Conservation (phyloP, 2,888 invertebrate genomes). For the Rhaphigaster nebulosa region DNA sequence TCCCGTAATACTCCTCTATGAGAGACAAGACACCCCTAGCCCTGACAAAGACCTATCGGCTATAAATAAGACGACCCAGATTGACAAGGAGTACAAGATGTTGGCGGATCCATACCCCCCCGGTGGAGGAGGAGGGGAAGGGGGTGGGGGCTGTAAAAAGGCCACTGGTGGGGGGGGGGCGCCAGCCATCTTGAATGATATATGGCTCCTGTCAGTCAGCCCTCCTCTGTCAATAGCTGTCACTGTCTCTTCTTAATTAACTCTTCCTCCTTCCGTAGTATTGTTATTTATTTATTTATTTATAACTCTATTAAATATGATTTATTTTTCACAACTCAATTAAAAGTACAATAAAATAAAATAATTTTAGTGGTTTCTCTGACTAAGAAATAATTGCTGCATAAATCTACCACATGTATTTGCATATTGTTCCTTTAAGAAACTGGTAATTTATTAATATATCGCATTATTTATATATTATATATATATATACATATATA, state of each 20-base stretch:
- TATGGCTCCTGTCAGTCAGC: constrained; percentile 64
- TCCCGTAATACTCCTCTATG: neutral
- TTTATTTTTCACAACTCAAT: neutral
- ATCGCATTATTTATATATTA: too few relatives aligned
- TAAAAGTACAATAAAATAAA: too few relatives aligned
- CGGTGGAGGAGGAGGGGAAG: neutral
- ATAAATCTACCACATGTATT: too few relatives aligned
- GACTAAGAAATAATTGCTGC: too few relatives aligned
- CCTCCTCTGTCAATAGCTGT: constrained; percentile 61
- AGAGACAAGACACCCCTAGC: neutral
- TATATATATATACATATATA: too few relatives aligned
- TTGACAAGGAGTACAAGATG: constrained; percentile 46
- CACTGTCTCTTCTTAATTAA: constrained; percentile 52
- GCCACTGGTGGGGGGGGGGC: constrained; percentile 64
- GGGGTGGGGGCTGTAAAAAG: constrained; percentile 61
- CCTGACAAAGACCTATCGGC: constrained; percentile 29
- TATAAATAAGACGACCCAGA: constrained; percentile 50
- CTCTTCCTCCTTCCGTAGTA: neutral
- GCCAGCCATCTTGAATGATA: constrained; percentile 66
- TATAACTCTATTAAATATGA: neutral
- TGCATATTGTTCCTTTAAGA: too few relatives aligned
- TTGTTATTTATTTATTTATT: constrained; percentile 43
- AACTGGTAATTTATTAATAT: too few relatives aligned
- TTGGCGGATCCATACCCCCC: constrained; percentile 40
- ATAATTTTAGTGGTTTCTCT: too few relatives aligned